Percentiles rank a stretch among this genome's conserved stretches.
These are phyloP conservation scores for Tetropium fuscum DNA, from an alignment of 2,888 invertebrate genomes.

Conservation along the genomic window DNA sequence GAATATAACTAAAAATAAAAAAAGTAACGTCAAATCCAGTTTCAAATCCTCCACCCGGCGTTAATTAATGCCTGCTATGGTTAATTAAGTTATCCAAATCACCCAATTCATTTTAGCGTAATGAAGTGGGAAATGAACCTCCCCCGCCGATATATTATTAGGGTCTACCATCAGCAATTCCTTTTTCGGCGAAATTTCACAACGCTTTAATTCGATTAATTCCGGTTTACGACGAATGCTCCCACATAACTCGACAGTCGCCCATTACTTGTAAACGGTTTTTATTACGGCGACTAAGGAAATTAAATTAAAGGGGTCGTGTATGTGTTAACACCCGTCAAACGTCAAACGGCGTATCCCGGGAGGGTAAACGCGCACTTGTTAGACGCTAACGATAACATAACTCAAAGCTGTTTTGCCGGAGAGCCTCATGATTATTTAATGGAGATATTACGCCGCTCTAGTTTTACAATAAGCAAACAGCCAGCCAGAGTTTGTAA, in stretches of 20 bases:
- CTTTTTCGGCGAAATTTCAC: not conserved
- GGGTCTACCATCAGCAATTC: not conserved
- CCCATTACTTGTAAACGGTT: constrained; percentile 21
- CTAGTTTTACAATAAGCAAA: no score
- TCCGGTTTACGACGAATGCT: not conserved
- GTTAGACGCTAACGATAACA: constrained; percentile 12
- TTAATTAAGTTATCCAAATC: no score
- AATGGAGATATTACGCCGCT: not conserved
- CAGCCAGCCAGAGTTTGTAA: no score
- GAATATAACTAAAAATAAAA: no score
- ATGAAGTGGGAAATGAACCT: no score
- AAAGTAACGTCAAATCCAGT: no score
- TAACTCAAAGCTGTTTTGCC: not conserved
- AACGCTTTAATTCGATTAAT: constrained; percentile 9
- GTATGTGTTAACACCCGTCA: constrained; percentile 14
- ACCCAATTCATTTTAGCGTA: no score
- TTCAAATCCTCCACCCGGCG: no score
- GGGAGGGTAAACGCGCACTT: constrained; percentile 1
- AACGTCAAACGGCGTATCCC: constrained; percentile 10
- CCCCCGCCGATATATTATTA: not conserved
- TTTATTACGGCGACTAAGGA: constrained; percentile 9
- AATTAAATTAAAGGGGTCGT: constrained; percentile 20
- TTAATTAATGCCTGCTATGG: no score
- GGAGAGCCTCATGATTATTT: constrained; percentile 3
- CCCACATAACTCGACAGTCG: constrained; percentile 9